Evolutionary conservation across 2,888 invertebrate species (phyloP).

Genomic region (Antheraea yamamai): DNA sequence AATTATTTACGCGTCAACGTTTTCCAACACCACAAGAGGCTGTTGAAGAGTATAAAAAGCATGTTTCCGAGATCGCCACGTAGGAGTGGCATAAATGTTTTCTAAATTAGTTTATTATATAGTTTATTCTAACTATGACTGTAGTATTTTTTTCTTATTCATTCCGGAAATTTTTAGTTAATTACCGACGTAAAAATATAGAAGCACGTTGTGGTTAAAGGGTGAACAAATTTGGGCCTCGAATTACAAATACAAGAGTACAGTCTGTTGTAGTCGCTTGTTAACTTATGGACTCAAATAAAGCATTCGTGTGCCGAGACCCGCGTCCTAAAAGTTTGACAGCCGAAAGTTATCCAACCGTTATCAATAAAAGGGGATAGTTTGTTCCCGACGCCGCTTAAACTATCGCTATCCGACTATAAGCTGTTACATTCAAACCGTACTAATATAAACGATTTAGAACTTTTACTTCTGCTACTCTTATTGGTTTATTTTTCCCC

Average conservation of each 20-base stretch:
- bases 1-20: too few relatives aligned
- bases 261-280: not conserved
- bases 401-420: not conserved
- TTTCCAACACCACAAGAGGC: too few relatives aligned
- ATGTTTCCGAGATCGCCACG: too few relatives aligned
- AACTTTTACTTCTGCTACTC: not conserved
- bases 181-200: too few relatives aligned
- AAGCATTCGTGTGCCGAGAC: slow-evolving; percentile 15
- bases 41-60: too few relatives aligned
- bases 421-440: not conserved
- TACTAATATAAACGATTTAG: not conserved
- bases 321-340: slow-evolving; percentile 19
- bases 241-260: not conserved
- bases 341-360: slow-evolving; percentile 18
- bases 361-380: slow-evolving; percentile 26
- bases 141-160: too few relatives aligned
- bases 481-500: not conserved
- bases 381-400: slow-evolving; percentile 1
- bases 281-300: slow-evolving; percentile 17
- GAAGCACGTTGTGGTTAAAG: not conserved
- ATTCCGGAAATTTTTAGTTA: too few relatives aligned
- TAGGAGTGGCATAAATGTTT: too few relatives aligned
- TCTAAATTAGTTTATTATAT: too few relatives aligned
- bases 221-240: not conserved
- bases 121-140: too few relatives aligned